These are phyloP conservation scores for Hymenochirus boettgeri DNA, from an alignment of 2,113 vertebrate species.

Conservation along the genomic window DNA sequence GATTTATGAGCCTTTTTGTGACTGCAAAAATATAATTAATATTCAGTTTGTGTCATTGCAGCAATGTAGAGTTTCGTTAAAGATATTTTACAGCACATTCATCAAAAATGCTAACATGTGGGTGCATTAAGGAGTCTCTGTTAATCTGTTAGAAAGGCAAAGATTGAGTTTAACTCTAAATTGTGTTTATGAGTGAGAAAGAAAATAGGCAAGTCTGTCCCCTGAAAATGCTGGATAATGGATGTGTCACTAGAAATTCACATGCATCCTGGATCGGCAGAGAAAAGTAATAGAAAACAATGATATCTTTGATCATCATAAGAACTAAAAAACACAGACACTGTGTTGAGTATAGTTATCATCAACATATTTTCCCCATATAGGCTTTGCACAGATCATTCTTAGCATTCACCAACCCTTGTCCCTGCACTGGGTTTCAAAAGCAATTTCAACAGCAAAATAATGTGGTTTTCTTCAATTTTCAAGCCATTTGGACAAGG, in stretches of 20 bases:
- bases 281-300: conserved; percentile 79
- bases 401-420: conserved; percentile 82
- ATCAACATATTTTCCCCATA: conserved; percentile 91
- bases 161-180: conserved; percentile 13
- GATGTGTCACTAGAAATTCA: conserved; percentile 77
- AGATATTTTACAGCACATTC: too few relatives aligned
- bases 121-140: too few relatives aligned
- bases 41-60: too few relatives aligned
- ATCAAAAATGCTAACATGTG: too few relatives aligned
- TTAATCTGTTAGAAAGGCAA: neutral
- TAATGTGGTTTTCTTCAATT: conserved; percentile 99
- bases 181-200: conserved; percentile 51
- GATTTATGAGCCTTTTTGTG: too few relatives aligned
- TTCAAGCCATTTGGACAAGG: conserved; percentile 97
- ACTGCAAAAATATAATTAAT: too few relatives aligned
- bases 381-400: conserved; percentile 87
- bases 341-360: conserved; percentile 87
- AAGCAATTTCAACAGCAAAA: conserved; percentile 99
- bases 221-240: conserved; percentile 60
- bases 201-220: conserved; percentile 48
- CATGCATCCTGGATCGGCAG: conserved; percentile 70
- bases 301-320: conserved; percentile 91
- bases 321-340: conserved; percentile 73
- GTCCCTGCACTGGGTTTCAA: conserved; percentile 88
- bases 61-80: too few relatives aligned